Evolutionary conservation across 1,140 invertebrate genomes (phyloP).

Genomic region (Parasteatoda tepidariorum): DNA sequence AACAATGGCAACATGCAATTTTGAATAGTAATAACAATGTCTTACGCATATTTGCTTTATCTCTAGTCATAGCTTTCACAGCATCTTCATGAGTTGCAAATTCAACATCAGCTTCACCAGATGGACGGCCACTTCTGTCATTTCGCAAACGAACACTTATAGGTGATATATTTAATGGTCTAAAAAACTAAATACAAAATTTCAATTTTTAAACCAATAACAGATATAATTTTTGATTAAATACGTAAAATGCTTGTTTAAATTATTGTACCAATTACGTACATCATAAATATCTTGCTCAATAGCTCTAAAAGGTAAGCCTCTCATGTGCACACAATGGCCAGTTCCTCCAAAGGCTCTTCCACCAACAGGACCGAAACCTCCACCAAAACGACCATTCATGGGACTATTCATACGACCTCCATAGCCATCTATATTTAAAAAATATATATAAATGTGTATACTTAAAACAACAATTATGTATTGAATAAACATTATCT

Average conservation of each 20-base stretch:
- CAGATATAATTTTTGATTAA: background rate
- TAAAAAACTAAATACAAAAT: slow-evolving; percentile 80
- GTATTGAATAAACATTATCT: too few relatives aligned
- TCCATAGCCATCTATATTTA: slow-evolving; percentile 44
- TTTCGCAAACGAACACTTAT: slow-evolving; percentile 84
- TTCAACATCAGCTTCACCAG: slow-evolving; percentile 92
- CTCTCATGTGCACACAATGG: slow-evolving; percentile 90
- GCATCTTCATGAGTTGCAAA: slow-evolving; percentile 91
- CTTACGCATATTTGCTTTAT: slow-evolving; percentile 71
- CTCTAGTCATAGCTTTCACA: slow-evolving; percentile 82
- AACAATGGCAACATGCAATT: too few relatives aligned
- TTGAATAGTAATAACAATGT: too few relatives aligned
- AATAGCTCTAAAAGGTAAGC: slow-evolving; percentile 86
- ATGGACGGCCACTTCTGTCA: slow-evolving; percentile 84
- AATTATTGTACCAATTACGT: slow-evolving; percentile 65
- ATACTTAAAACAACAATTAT: background rate
- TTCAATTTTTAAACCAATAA: background rate
- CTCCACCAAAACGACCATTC: slow-evolving; percentile 66
- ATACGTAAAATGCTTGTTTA: background rate
- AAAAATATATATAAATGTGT: background rate
- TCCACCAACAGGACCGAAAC: slow-evolving; percentile 62
- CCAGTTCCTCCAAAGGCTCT: slow-evolving; percentile 68
- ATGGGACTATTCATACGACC: slow-evolving; percentile 58
- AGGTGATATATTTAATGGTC: slow-evolving; percentile 78
- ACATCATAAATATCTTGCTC: slow-evolving; percentile 87